Evolutionary conservation across 2,797 vertebrate genomes (phyloP), one percentile per base, ranked within the genome.

Genomic region (Champsocephalus esox): DNA sequence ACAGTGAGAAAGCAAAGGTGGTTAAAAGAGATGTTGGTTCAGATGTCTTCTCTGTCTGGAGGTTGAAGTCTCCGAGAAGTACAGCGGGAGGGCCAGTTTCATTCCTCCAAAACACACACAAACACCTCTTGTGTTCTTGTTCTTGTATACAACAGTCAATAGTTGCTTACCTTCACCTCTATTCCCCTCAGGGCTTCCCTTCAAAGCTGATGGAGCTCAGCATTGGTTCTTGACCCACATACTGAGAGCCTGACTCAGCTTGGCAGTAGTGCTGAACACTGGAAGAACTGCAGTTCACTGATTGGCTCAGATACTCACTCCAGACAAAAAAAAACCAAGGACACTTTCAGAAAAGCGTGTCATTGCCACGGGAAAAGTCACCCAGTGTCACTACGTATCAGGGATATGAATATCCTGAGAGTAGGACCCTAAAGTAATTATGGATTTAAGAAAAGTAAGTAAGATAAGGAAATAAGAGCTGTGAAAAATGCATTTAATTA

Each of bases 401-500:
- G 44, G 66, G 49, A 32, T 64, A 57, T 46, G 41, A 65, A 12
- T 60, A 32, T 43, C 73, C 50, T 65, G 38, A 75, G 59, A 70
- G 56, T 44, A 62, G 48, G 69, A 78, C 79, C 72, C 69, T 62
- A 14, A 11, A 69, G 59, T 73, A 73, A 79, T 87, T 59, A 73
- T 61, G 52, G n/a, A 44, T 74, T 21, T 60, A 38, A 59, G 32
- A n/a, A 59, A 54, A 51, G 74, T 67, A 59, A 73, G 65, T 56
- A 49, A 58, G 58, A 68, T 63, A 65, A 75, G 75, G 48, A 74
- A 73, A 73, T 44, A 12, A 54, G 66, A 80, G 34, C 19, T 9
- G 12, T 46, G 38, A 32, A 24, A 2, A 7, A 11, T 67, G 67
- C 44, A 48, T 69, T 67, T 74, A 63, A 59, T 77, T 65, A 70